A percentile compares a stretch with the other conserved stretches of the same genome.
These are phyloP conservation scores for Prionace glauca DNA, from an alignment of 2,797 vertebrate genomes.

Conservation along the genomic window DNA sequence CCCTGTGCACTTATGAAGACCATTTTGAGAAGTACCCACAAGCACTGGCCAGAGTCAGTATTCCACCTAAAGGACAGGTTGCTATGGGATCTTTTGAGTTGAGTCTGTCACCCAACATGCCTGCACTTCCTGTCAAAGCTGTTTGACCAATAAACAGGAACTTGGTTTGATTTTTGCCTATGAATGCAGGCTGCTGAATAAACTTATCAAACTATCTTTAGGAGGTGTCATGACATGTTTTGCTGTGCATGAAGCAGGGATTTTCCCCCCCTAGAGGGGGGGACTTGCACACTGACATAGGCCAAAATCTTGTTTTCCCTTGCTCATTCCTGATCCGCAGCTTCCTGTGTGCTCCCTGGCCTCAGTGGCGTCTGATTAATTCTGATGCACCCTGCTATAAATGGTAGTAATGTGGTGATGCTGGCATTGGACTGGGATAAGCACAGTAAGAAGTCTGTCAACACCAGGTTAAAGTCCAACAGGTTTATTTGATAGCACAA, in stretches of 20 bases:
- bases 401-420: no score
- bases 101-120: not conserved
- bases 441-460: no score
- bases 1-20: not conserved
- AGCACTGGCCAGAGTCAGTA: not conserved
- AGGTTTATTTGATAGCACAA: no score
- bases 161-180: not conserved
- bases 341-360: not conserved
- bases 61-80: not conserved
- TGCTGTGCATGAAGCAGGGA: no score
- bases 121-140: not conserved
- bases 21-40: not conserved
- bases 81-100: not conserved
- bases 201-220: not conserved
- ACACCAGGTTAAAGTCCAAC: no score
- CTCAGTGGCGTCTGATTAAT: not conserved
- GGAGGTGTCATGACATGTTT: not conserved
- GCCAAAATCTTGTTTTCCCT: not conserved
- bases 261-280: no score
- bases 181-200: not conserved
- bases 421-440: no score
- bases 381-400: not conserved
- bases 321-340: no score
- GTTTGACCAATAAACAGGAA: not conserved
- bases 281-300: not conserved